These are phyloP conservation scores for Melierax canorus DNA, from an alignment of 2,113 vertebrate genomes.

Conservation along the genomic window DNA sequence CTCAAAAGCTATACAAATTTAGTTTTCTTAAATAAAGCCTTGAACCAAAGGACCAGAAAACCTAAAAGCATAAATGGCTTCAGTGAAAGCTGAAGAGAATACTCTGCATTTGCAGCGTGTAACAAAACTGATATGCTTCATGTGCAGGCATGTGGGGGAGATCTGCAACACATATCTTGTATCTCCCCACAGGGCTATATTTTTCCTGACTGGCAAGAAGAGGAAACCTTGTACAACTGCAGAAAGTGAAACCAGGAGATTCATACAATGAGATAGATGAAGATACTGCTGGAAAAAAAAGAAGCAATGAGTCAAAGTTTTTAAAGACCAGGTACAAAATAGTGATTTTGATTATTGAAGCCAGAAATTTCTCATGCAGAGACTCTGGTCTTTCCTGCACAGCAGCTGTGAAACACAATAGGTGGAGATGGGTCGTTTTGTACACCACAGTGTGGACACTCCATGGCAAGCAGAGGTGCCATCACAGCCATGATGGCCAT, in stretches of 20 bases:
- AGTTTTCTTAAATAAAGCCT: not conserved
- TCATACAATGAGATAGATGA: not conserved
- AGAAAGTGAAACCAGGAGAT: not conserved
- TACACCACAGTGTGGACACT: not conserved
- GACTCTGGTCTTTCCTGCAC: not conserved
- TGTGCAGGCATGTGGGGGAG: not conserved
- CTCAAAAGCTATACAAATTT: not conserved
- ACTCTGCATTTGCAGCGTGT: not conserved
- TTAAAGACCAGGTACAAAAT: not conserved
- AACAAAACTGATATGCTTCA: not conserved
- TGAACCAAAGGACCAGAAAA: not conserved
- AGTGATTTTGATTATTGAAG: not conserved
- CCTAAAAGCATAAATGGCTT: not conserved
- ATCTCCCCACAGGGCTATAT: not conserved
- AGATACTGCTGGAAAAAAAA: not conserved
- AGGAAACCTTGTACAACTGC: not conserved
- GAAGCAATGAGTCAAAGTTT: not conserved
- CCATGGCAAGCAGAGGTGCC: not conserved
- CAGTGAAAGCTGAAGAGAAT: not conserved
- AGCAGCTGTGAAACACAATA: not conserved
- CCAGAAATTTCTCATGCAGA: not conserved
- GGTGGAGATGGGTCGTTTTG: not conserved
- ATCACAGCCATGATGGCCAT: accelerated
- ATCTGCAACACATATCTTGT: not conserved
- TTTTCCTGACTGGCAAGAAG: not conserved